Conservation (phyloP, 2,888 invertebrate species). For the Glyphotaelius pellucidus region DNA sequence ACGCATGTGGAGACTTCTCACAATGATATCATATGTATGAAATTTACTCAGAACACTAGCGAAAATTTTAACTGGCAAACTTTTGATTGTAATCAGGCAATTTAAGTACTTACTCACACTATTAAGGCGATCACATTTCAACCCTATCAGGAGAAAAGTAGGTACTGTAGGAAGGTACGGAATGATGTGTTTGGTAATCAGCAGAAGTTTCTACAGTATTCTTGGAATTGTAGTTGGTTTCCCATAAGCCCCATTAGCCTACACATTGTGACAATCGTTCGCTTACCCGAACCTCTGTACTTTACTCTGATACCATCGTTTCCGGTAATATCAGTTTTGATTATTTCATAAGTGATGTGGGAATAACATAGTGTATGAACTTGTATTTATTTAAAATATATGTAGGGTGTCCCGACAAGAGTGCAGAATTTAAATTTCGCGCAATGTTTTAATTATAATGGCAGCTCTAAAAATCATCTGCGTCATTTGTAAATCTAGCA, state of each 20-base stretch:
- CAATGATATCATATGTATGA: neutral
- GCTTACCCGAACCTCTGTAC: neutral
- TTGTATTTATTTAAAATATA: neutral
- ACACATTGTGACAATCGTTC: slow-evolving; percentile 52
- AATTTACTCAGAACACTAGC: neutral
- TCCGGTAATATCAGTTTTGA: neutral
- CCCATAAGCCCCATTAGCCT: slow-evolving; percentile 45
- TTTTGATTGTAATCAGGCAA: slow-evolving; percentile 2
- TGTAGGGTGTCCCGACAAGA: too few species aligned
- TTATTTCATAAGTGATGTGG: neutral
- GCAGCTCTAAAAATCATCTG: too few species aligned
- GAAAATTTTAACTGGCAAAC: neutral
- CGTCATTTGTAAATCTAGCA: too few species aligned
- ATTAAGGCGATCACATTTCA: neutral
- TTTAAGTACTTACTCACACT: neutral
- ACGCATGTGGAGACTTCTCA: too few species aligned
- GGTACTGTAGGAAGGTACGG: neutral
- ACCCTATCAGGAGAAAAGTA: neutral
- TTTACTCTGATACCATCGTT: neutral
- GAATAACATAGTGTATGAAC: neutral
- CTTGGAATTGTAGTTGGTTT: slow-evolving; percentile 38
- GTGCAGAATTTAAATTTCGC: too few species aligned
- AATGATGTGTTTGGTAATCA: slow-evolving; percentile 35
- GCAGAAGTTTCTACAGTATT: slow-evolving; percentile 44
- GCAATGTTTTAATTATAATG: too few species aligned